A percentile compares a stretch with the other conserved stretches of the same genome.
These are phyloP conservation scores for Phrixothrix hirtus DNA, from an alignment of 2,888 invertebrate species.

Conservation along the genomic window DNA sequence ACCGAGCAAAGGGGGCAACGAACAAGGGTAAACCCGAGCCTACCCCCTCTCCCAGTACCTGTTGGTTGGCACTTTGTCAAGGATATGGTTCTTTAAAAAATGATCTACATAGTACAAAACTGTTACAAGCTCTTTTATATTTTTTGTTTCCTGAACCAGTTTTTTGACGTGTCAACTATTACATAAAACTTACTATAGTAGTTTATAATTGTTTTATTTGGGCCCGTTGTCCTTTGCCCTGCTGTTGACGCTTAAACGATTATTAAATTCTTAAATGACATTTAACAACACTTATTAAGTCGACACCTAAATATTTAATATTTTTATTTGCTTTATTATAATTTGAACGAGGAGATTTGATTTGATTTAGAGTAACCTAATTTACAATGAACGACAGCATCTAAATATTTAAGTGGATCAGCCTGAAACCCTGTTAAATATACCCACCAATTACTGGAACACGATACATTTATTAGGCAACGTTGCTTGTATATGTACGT, in stretches of 20 bases:
- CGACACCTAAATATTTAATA: no score
- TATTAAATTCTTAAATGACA: not conserved
- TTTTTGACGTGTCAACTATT: conserved; percentile 14
- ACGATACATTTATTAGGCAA: no score
- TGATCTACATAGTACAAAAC: conserved; percentile 23
- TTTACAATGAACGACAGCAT: no score
- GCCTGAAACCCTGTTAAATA: no score
- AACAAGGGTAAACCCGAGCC: conserved; percentile 40
- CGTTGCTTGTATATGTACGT: no score
- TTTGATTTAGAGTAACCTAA: no score
- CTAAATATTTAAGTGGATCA: no score
- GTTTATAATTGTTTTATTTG: conserved; percentile 15
- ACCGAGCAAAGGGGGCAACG: conserved; percentile 43
- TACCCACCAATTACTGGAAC: no score
- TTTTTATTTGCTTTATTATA: no score
- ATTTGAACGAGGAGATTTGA: no score
- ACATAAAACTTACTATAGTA: conserved; percentile 14
- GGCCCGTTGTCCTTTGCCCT: conserved; percentile 18
- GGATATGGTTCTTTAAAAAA: conserved; percentile 31
- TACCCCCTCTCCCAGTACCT: conserved; percentile 40
- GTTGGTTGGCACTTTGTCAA: conserved; percentile 38
- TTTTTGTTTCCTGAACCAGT: conserved; percentile 15
- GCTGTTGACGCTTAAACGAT: not conserved
- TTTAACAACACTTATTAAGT: no score
- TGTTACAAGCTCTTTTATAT: conserved; percentile 15